Evolutionary conservation across 2,113 vertebrate species (phyloP).

Genomic region (Crotalus viridis): DNA sequence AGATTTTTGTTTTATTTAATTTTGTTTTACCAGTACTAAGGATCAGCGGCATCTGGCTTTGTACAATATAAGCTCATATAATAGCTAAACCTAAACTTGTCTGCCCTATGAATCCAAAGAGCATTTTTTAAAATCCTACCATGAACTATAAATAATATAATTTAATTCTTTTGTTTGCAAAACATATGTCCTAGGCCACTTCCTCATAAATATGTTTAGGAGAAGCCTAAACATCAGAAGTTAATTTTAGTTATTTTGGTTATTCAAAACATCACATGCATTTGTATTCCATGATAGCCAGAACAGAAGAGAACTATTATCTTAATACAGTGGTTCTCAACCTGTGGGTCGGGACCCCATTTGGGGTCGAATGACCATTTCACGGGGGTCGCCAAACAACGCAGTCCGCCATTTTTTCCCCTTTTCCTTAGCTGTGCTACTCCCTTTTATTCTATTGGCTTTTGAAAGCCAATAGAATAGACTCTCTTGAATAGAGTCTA

Average conservation of each 20-base stretch:
- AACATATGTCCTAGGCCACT: not conserved
- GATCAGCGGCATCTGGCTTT: not conserved
- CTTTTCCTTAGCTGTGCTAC: too few relatives aligned
- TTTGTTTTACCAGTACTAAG: not conserved
- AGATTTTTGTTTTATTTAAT: not conserved
- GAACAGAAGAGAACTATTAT: not conserved
- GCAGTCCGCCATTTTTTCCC: too few relatives aligned
- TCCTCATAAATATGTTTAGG: not conserved
- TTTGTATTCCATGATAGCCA: not conserved
- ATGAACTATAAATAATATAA: not conserved
- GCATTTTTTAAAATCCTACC: not conserved
- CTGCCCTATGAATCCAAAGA: not conserved
- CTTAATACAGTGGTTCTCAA: not conserved
- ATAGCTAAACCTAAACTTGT: not conserved
- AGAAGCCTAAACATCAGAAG: not conserved
- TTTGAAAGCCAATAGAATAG: too few relatives aligned
- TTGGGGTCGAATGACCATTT: too few relatives aligned
- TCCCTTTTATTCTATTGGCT: too few relatives aligned
- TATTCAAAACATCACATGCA: not conserved
- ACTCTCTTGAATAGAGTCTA: too few relatives aligned
- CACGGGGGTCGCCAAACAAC: too few relatives aligned
- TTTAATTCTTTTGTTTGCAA: not conserved
- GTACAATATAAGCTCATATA: not conserved
- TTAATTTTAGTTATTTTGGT: not conserved
- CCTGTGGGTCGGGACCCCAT: too few relatives aligned